Evolutionary conservation across 2,888 invertebrate species (phyloP).

Genomic region (Synanthedon formicaeformis): DNA sequence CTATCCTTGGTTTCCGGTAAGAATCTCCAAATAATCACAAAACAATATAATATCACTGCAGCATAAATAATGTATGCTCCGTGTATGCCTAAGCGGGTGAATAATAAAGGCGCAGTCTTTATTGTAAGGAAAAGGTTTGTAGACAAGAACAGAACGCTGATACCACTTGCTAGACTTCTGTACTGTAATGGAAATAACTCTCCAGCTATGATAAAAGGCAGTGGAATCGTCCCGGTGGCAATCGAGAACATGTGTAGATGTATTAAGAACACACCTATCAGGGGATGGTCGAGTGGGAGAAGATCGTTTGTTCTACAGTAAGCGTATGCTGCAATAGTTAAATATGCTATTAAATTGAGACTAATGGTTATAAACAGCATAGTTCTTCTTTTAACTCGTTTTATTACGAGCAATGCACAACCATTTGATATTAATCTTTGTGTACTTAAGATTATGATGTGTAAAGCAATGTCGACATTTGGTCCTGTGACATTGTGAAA

Average conservation of each 20-base stretch:
- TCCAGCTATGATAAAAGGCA: conserved; percentile 77
- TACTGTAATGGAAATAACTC: conserved; percentile 74
- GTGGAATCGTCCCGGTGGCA: conserved; percentile 68
- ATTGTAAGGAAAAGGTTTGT: conserved; percentile 34
- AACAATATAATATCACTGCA: conserved; percentile 28
- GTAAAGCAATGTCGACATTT: conserved; percentile 26
- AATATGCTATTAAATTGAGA: conserved; percentile 28
- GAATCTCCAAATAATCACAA: conserved; percentile 29
- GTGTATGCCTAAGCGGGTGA: conserved; percentile 28
- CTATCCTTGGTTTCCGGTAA: conserved; percentile 47
- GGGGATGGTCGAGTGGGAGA: conserved; percentile 28
- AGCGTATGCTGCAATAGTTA: conserved; percentile 32
- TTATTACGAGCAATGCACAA: conserved; percentile 39
- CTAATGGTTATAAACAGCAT: conserved; percentile 33
- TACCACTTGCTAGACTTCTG: conserved; percentile 66
- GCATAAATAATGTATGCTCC: conserved; percentile 40
- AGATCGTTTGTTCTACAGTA: conserved; percentile 23
- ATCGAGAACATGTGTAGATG: conserved; percentile 63
- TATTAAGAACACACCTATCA: conserved; percentile 29
- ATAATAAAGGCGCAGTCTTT: conserved; percentile 34
- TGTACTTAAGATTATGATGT: conserved; percentile 38
- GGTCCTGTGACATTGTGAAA: conserved; percentile 34
- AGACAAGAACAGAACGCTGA: conserved; percentile 39
- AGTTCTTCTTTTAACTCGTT: conserved; percentile 40
- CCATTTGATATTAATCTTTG: conserved; percentile 44